Conservation (phyloP, 2,888 invertebrate genomes). For the Dicyrtoma fusca region DNA sequence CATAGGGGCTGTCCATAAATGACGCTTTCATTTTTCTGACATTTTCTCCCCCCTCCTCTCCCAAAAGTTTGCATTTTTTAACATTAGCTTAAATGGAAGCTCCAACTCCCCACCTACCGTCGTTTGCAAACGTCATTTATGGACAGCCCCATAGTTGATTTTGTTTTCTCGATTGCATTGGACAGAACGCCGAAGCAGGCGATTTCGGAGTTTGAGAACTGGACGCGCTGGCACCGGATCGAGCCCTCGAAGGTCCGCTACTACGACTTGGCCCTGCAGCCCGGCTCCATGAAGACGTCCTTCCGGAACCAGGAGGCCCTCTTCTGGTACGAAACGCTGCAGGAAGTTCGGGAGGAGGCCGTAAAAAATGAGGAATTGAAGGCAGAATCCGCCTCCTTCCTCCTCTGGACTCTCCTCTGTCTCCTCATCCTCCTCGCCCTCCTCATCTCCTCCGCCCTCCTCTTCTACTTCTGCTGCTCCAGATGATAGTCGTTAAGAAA, state of each 20-base stretch:
- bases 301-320: conserved; percentile 38
- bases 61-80: too few species aligned
- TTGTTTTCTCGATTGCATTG: background rate
- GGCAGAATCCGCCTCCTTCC: background rate
- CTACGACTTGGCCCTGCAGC: conserved; percentile 38
- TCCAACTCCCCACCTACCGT: too few species aligned
- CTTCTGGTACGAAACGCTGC: conserved; percentile 6
- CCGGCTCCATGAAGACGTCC: conserved; percentile 43
- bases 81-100: too few species aligned
- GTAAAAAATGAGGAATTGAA: background rate
- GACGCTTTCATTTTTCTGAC: too few species aligned
- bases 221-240: conserved; percentile 44
- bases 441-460: background rate
- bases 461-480: conserved; percentile 8
- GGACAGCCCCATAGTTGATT: too few species aligned
- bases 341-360: background rate
- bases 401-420: background rate
- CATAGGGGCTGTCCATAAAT: too few species aligned
- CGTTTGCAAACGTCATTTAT: too few species aligned
- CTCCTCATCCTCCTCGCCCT: background rate
- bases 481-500: background rate
- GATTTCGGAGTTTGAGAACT: conserved; percentile 40
- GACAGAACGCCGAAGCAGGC: conserved; percentile 46
- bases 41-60: too few species aligned
- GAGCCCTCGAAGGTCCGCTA: conserved; percentile 41